phyloP scores from a whole-genome alignment of 2,797 vertebrate species.

The Coluber constrictor region DNA sequence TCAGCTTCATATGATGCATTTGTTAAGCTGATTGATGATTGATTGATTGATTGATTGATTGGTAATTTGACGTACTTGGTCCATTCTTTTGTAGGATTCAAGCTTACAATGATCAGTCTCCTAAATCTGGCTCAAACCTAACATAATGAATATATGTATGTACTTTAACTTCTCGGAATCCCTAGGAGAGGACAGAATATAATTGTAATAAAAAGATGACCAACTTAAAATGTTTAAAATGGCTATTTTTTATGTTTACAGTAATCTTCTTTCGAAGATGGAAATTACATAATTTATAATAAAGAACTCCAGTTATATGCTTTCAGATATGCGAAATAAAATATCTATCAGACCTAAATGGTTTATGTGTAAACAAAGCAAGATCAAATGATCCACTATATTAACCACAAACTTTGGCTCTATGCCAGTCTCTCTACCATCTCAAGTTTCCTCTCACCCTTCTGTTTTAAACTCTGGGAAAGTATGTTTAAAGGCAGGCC shows the following conservation, averaged over 20 bases:
- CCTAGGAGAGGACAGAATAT: not conserved
- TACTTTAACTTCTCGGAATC: not conserved
- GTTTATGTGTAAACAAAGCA: constrained; percentile 50
- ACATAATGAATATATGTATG: not conserved
- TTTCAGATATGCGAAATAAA: constrained; percentile 25
- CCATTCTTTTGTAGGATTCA: constrained; percentile 30
- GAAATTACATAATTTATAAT: not conserved
- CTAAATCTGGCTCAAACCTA: not conserved
- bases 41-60: constrained; percentile 5
- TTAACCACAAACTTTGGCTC: constrained; percentile 63
- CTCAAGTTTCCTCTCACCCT: constrained; percentile 53
- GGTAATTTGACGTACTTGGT: constrained; percentile 61
- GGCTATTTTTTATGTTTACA: constrained; percentile 16
- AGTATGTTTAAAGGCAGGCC: constrained; percentile 73
- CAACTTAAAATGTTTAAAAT: not conserved
- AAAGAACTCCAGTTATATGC: not conserved
- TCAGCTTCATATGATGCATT: not conserved
- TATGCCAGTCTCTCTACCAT: constrained; percentile 41
- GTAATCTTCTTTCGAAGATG: constrained; percentile 9
- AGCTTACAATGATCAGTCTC: not conserved
- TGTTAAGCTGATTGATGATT: too few species aligned
- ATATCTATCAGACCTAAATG: constrained; percentile 44
- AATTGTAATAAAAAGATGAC: constrained; percentile 9
- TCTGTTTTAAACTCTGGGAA: constrained; percentile 69
- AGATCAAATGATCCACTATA: constrained; percentile 72